A percentile compares a stretch with the other conserved stretches of the same genome.
These are phyloP conservation scores for Perca schrenkii DNA, from an alignment of 2,113 vertebrate species.

Conservation along the genomic window DNA sequence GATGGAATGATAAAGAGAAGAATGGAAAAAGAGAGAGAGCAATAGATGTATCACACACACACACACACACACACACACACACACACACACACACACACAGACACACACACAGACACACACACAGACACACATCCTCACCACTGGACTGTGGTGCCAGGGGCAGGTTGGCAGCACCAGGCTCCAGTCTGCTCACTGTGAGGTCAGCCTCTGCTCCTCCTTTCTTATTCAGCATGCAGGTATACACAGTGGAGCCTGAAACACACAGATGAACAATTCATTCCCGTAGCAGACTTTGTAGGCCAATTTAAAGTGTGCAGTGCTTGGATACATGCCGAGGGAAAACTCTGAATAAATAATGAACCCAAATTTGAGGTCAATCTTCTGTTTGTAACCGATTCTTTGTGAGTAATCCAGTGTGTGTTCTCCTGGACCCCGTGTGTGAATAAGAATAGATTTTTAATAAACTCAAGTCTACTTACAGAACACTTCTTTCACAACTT, in stretches of 20 bases:
- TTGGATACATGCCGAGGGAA: not conserved
- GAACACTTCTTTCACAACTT: not conserved
- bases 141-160: constrained; percentile 88
- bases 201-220: constrained; percentile 92
- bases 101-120: too few species aligned
- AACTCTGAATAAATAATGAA: constrained; percentile 7
- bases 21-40: not conserved
- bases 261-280: constrained; percentile 9
- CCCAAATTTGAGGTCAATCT: not conserved
- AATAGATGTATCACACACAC: not conserved
- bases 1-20: not conserved
- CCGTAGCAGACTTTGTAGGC: not conserved
- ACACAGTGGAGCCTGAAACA: constrained; percentile 90
- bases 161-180: constrained; percentile 72
- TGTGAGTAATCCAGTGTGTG: not conserved
- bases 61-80: too few species aligned
- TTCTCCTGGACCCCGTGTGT: too few species aligned
- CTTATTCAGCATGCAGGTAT: constrained; percentile 96
- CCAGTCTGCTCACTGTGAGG: constrained; percentile 93
- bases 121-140: constrained; percentile 79
- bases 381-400: not conserved
- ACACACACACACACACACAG: too few species aligned
- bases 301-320: constrained; percentile 1
- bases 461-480: not conserved
- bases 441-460: constrained; percentile 5